These are phyloP conservation scores for Botrylloides violaceus DNA, from an alignment of 23 tunicate genomes.

Conservation along the genomic window DNA sequence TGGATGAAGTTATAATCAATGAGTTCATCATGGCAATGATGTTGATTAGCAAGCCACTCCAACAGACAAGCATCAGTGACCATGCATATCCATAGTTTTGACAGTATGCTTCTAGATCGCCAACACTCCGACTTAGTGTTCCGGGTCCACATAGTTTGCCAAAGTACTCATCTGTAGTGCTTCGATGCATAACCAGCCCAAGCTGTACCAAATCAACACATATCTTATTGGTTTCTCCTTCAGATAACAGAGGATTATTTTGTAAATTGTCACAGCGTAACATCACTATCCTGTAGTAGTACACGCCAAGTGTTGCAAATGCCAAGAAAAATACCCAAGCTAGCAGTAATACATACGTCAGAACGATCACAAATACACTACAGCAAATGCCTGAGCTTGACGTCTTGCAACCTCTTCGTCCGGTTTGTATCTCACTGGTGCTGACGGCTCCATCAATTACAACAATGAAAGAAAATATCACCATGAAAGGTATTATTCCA, in stretches of 20 bases:
- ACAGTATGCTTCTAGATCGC: constrained; percentile 62
- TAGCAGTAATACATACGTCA: constrained; percentile 35
- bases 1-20: constrained; percentile 7
- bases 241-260: constrained; percentile 31
- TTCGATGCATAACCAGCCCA: constrained; percentile 74
- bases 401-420: constrained; percentile 37
- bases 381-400: constrained; percentile 62
- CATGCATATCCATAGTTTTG: constrained; percentile 34
- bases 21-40: constrained; percentile 67
- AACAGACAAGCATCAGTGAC: constrained; percentile 50
- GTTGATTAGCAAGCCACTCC: constrained; percentile 57
- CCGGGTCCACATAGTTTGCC: constrained; percentile 92
- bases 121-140: constrained; percentile 32
- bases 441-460: constrained; percentile 37
- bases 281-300: constrained; percentile 81
- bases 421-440: constrained; percentile 20
- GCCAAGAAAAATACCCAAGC: constrained; percentile 69
- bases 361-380: constrained; percentile 39
- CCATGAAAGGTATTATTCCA: constrained; percentile 85
- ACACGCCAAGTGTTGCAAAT: constrained; percentile 76
- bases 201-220: constrained; percentile 89
- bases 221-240: constrained; percentile 44
- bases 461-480: constrained; percentile 45
- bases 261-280: constrained; percentile 72
- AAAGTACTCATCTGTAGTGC: constrained; percentile 66